phyloP scores from a whole-genome alignment of 2,113 vertebrate species.

The Cynocephalus volans region DNA sequence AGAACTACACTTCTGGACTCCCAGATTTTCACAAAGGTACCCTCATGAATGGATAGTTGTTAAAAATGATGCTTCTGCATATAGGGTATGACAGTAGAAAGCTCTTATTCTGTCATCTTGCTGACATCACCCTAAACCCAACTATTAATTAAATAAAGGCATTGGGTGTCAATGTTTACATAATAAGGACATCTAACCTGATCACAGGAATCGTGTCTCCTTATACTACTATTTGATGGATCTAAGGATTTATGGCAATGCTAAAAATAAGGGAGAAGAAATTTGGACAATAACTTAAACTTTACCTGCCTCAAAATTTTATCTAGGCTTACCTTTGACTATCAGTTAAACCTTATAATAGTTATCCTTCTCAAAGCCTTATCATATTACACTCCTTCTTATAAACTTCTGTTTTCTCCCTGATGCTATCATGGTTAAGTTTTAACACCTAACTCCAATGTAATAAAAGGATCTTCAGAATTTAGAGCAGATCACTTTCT shows the following conservation, averaged over 20 bases:
- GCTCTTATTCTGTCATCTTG: not conserved
- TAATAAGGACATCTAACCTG: not conserved
- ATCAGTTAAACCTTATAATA: not conserved
- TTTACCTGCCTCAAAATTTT: not conserved
- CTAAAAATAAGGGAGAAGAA: not conserved
- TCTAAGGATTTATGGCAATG: not conserved
- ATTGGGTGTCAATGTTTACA: not conserved
- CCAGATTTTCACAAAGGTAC: not conserved
- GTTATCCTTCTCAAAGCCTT: not conserved
- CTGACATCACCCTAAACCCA: not conserved
- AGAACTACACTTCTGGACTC: too few relatives aligned
- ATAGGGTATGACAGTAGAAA: too few relatives aligned
- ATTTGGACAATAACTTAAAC: not conserved
- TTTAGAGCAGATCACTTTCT: not conserved
- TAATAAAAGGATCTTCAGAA: not conserved
- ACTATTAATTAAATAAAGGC: not conserved
- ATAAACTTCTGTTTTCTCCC: not conserved
- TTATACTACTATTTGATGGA: not conserved
- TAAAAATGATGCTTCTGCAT: not conserved
- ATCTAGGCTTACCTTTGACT: not conserved
- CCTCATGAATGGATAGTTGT: not conserved
- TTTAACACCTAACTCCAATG: not conserved
- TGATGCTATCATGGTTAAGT: not conserved
- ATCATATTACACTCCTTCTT: not conserved
- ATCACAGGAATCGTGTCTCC: not conserved